A percentile compares a stretch with the other conserved stretches of the same genome.
Evolutionary conservation across 2,888 invertebrate genomes (phyloP).

Genomic region (Aspidapion aeneum): DNA sequence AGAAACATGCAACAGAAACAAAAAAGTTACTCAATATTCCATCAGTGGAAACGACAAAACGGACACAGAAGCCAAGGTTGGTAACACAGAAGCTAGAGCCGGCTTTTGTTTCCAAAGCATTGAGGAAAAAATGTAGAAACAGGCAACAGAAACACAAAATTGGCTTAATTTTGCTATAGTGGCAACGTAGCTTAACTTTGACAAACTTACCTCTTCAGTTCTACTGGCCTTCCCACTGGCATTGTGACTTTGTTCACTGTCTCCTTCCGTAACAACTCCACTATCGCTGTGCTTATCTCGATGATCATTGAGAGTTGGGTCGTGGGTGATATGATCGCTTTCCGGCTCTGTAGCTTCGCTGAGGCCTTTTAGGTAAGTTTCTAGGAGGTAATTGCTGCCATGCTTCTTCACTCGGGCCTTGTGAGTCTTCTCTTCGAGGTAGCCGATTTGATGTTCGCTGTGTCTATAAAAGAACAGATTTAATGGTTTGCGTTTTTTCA

Average conservation of each 20-base stretch:
- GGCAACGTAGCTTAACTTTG: too few relatives aligned
- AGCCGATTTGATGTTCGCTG: slow-evolving; percentile 71
- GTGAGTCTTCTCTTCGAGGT: slow-evolving; percentile 75
- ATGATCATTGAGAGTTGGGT: too few relatives aligned
- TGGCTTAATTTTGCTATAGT: too few relatives aligned
- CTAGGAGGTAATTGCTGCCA: slow-evolving; percentile 75
- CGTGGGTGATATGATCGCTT: slow-evolving; percentile 47
- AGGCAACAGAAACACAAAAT: too few relatives aligned
- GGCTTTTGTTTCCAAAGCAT: too few relatives aligned
- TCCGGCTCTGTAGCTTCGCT: slow-evolving; percentile 49
- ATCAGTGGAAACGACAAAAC: too few relatives aligned
- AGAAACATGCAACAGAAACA: too few relatives aligned
- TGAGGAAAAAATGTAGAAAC: too few relatives aligned
- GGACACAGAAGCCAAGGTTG: too few relatives aligned
- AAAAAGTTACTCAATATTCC: too few relatives aligned
- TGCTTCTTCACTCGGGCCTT: slow-evolving; percentile 68
- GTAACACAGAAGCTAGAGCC: too few relatives aligned
- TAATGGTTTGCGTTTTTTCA: too few relatives aligned
- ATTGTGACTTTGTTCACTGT: slow-evolving; percentile 50
- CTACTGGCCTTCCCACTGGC: slow-evolving; percentile 39
- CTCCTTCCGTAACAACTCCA: slow-evolving; percentile 65
- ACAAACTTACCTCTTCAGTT: slow-evolving; percentile 40
- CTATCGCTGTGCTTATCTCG: slow-evolving; percentile 65
- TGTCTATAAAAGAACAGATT: slow-evolving; percentile 38
- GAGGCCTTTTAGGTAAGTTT: slow-evolving; percentile 66